Base-by-base conservation (phyloP, 2,797 vertebrate genomes). In the Novumbra hubbsi region DNA sequence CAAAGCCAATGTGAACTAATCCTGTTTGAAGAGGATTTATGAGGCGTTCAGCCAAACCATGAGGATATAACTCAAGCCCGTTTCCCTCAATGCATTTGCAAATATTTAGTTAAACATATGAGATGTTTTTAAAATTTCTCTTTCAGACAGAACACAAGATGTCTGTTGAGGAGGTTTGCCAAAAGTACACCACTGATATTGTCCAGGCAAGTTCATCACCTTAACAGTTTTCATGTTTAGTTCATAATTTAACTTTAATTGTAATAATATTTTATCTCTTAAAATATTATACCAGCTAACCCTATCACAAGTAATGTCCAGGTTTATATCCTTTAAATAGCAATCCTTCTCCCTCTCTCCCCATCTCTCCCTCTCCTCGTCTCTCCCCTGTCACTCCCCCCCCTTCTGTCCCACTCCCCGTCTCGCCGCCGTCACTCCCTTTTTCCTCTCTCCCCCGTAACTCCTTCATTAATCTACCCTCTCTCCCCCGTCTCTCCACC, bases 101-200 rank as follows among this genome's bases (percentile, higher is more conserved):
- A 30, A 17, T 30, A 65, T 65, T 5, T 60, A 32, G 15, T 65
- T 30, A 65, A 27, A 63, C 21, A 24, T 60, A 12, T 45, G 55
- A 65, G 28, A 65, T 34, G n/a, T 62, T 60, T 71, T 60, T 4
- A 2, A 81, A 17, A 76, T n/a, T 19, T 1, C 66, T 65, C 28
- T 76, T 60, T 77, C 76, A 97, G 96, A 97, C 95, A 0, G 96
- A 98, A 90, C 96, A 98, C 91, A 98, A 95, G 92, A 97, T 98
- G 96, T 97, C 96, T 0, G 91, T 97, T 5, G 96, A 98, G 79
- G 96, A 98, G 72, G 94, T 96, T 52, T 97, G 96, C 88, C 80
- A 93, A 78, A 98, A 97, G 73, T 96, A 94, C 90, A 95, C 79
- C 88, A 96, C 96, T 0, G 96, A 98, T 82, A 96, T 96, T 0